phyloP scores from a whole-genome alignment of 2,797 vertebrate species.

The Sebastes glaucus region DNA sequence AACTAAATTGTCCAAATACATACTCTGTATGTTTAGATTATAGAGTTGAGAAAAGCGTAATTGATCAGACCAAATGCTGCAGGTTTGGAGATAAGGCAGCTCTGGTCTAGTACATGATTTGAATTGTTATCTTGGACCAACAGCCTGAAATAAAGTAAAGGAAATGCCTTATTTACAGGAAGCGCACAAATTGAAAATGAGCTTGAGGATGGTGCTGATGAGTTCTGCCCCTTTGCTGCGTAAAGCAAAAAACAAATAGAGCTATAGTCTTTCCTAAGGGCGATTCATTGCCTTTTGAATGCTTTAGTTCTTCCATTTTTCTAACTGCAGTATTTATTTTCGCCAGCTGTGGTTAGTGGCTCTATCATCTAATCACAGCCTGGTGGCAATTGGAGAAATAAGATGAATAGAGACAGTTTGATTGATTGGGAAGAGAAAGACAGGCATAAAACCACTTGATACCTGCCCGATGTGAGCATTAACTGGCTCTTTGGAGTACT shows the following conservation, averaged over 20 bases:
- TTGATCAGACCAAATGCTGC: background rate
- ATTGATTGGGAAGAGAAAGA: conserved; percentile 26
- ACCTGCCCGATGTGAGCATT: background rate
- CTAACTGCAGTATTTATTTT: background rate
- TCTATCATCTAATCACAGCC: conserved; percentile 13
- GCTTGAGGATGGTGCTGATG: background rate
- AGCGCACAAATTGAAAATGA: background rate
- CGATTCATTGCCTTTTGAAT: background rate
- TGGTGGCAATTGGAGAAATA: conserved; percentile 7
- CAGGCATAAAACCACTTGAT: background rate
- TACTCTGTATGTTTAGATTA: background rate
- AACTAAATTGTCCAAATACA: background rate
- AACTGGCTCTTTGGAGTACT: background rate
- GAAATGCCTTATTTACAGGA: background rate
- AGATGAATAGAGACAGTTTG: background rate
- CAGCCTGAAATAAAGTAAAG: background rate
- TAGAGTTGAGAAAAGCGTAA: background rate
- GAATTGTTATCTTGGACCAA: background rate
- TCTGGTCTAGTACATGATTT: background rate
- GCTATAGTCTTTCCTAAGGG: background rate
- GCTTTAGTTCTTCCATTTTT: background rate
- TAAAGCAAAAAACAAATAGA: background rate
- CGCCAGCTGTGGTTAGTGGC: background rate
- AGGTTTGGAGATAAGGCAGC: background rate
- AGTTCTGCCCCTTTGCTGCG: background rate